Evolutionary conservation across 37 sponge, comb jelly and placozoan species (phyloP), one percentile per base, ranked within the genome.

Genomic region (Beroe ovata): DNA sequence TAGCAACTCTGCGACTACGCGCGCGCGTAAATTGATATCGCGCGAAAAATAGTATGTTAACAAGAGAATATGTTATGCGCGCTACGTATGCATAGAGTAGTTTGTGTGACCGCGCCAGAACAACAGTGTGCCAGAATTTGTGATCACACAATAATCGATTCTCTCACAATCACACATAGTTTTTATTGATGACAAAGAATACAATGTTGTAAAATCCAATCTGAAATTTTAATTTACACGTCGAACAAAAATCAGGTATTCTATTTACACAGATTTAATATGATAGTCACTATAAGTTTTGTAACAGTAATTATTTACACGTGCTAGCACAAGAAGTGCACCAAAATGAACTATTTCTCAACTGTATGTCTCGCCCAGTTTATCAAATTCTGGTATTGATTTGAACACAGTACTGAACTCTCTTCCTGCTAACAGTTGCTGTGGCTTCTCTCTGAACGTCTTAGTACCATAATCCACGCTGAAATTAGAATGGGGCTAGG

Each of bases 361-460:
- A 54, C 84, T 77, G 47, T 77, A 77, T 19, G 84, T 36, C 23
- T 77, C 84, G 1, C 84, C 84, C 4, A 77, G 35, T 33, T 77
- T 77, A 35, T 77, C 84, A 19, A 77, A 77, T 35, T 77, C 84
- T n/a, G 84, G 84, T 22, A 77, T 77, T 4, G 54, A 19, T 42
- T 77, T 77, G 84, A 77, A 77, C 23, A 77, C 84, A 4, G 84
- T 77, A 33, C 33, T 77, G 47, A 77, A 77, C 84, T 77, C 38
- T n/a, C 54, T 21, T 39, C 36, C 26, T 21, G 0, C 84, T 0
- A 77, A 6, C 20, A 42, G 28, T 29, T 42, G 26, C 11, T 20
- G 28, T 42, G 84, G 84, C 22, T 42, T 77, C 33, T 77, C 47
- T 42, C 84, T 8, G 23, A 77, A 77, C 42, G 84, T 36, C 38